Evolutionary conservation across 1,140 invertebrate species (phyloP).

Genomic region (Conus ventricosus): DNA sequence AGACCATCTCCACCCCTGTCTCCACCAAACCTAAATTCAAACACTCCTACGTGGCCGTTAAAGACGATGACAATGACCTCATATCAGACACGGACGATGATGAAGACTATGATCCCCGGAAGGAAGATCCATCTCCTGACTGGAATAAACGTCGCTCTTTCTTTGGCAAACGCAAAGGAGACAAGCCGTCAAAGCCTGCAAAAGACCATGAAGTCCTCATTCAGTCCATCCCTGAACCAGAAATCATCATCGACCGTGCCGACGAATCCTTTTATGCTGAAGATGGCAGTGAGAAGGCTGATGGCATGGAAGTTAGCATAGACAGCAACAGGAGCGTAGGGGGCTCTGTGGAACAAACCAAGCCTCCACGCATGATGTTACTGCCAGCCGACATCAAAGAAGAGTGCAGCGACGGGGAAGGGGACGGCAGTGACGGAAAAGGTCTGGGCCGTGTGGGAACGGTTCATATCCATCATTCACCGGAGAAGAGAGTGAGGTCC

Average conservation of each 20-base stretch:
- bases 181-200: background rate
- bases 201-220: slow-evolving; percentile 39
- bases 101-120: background rate
- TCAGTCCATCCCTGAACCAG: slow-evolving; percentile 46
- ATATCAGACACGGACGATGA: background rate
- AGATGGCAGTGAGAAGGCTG: background rate
- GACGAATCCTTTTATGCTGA: slow-evolving; percentile 34
- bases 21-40: background rate
- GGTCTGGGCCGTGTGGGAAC: slow-evolving; percentile 1
- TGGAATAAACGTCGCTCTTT: background rate
- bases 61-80: background rate
- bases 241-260: slow-evolving; percentile 59
- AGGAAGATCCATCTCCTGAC: background rate
- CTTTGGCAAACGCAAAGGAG: background rate
- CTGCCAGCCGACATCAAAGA: slow-evolving; percentile 23
- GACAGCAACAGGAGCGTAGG: background rate
- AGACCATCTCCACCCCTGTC: background rate
- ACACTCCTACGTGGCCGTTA: background rate
- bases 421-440: background rate
- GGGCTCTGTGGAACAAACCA: background rate
- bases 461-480: slow-evolving; percentile 14
- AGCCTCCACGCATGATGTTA: slow-evolving; percentile 10
- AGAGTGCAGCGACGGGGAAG: slow-evolving; percentile 4
- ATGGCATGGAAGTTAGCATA: background rate
- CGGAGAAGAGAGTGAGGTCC: background rate